Evolutionary conservation across 2,113 vertebrate genomes (phyloP).

Genomic region (Gobius niger): DNA sequence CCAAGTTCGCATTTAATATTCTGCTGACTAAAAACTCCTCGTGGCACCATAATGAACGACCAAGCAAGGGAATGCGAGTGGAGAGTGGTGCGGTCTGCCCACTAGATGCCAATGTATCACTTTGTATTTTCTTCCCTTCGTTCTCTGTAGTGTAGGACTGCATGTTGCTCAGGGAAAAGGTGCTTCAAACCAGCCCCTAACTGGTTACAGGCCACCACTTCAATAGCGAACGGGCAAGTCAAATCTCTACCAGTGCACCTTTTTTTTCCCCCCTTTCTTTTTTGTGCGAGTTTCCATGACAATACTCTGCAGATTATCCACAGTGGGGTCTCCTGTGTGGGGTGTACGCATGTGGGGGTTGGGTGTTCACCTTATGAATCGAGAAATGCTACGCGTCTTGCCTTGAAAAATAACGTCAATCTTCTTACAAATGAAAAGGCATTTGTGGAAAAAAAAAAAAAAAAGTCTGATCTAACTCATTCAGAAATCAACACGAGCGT

Average conservation of each 20-base stretch:
- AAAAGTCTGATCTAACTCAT: neutral
- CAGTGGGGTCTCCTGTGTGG: conserved; percentile 43
- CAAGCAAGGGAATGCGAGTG: conserved; percentile 37
- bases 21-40: conserved; percentile 64
- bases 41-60: conserved; percentile 52
- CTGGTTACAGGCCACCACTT: conserved; percentile 7
- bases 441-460: neutral
- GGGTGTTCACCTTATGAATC: conserved; percentile 22
- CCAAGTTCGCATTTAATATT: conserved; percentile 68
- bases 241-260: conserved; percentile 49
- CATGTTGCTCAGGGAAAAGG: conserved; percentile 38
- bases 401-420: neutral
- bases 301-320: conserved; percentile 66
- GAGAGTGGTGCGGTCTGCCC: conserved; percentile 14
- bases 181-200: conserved; percentile 8
- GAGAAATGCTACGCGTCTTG: conserved; percentile 5
- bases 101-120: conserved; percentile 33
- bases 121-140: conserved; percentile 13
- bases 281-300: conserved; percentile 69
- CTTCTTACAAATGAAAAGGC: neutral
- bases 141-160: conserved; percentile 28
- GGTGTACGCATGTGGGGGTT: conserved; percentile 32
- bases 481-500: conserved; percentile 23
- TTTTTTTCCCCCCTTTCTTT: conserved; percentile 39
- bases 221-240: conserved; percentile 26